Evolutionary conservation across 2,113 vertebrate genomes (phyloP), one percentile per base, ranked within the genome.

Genomic region (Corythornis vintsioides): DNA sequence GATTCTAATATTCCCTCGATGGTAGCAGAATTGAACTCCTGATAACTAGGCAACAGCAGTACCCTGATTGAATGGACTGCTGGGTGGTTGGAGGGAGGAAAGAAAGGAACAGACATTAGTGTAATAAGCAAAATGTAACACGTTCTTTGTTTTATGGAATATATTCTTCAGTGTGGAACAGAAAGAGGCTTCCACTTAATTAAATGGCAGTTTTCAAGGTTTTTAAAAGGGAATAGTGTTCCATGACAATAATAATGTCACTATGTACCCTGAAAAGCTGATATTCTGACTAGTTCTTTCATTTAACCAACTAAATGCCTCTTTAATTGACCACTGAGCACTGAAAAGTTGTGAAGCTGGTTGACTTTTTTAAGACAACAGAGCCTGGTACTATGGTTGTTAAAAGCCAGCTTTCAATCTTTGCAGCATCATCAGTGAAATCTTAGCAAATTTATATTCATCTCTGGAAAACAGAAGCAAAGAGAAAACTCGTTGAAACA

Each of bases 161-260:
- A 74, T 91, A 80, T 89, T 93, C 35, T 79, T 74, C 67, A 63
- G 4, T 76, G 50, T 72, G 47, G 79, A 87, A 76, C 57, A 59
- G 25, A 89, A 10, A 53, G 59, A 84, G 59, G 40, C 55, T 88
- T 70, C 29, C 52, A 77, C 74, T 81, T 92, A 59, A 90, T 67
- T 92, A 85, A 92, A 79, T 70, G 38, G 29, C 75, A 70, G 16
- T 80, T 94, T 92, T 88, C 60, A 81, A 84, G 53, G 31, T 42
- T 85, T 93, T 94, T 83, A 83, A 75, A 93, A 77, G 47, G 26
- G 15, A 86, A 73, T 60, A 81, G n/a, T 91, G 86, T 96, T 94
- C 67, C 15, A 43, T 78, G 22, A 72, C 45, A 80, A 33, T 65
- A 92, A 87, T 77, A 79, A 77, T 86, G 67, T 5, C 22, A 67